A percentile compares a stretch with the other conserved stretches of the same genome.
Conservation (phyloP, 1,140 invertebrate species). For the Penaeus vannamei region DNA sequence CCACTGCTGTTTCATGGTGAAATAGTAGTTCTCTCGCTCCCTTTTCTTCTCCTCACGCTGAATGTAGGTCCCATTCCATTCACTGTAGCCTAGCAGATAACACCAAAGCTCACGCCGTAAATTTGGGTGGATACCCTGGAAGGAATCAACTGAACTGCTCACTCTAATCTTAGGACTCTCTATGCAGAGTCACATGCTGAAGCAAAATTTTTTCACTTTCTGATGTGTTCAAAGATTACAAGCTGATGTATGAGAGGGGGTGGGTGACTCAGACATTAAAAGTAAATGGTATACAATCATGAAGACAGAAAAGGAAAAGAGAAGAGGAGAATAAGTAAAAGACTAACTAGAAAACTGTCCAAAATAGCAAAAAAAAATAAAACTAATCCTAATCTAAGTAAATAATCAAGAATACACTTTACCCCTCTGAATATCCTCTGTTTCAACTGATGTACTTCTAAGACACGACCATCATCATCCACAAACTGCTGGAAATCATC, state of each 20-base stretch:
- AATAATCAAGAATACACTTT: constrained; percentile 70
- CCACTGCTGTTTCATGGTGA: constrained; percentile 97
- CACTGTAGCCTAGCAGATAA: constrained; percentile 90
- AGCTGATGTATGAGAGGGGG: not conserved
- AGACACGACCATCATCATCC: constrained; percentile 67
- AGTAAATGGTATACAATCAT: not conserved
- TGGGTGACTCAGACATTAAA: not conserved
- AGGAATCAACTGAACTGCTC: not conserved
- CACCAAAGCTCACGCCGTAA: constrained; percentile 94
- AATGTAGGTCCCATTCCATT: constrained; percentile 84
- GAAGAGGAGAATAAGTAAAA: not conserved
- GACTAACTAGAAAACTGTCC: not conserved
- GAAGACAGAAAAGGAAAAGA: too few relatives aligned
- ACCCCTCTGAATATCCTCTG: constrained; percentile 87
- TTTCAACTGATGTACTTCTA: constrained; percentile 56
- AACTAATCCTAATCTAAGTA: not conserved
- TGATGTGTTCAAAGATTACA: not conserved
- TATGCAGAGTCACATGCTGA: too few relatives aligned
- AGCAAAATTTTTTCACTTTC: too few relatives aligned
- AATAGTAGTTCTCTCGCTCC: constrained; percentile 89
- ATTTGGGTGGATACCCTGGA: constrained; percentile 79
- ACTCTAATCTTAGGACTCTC: too few relatives aligned
- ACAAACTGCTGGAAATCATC: constrained; percentile 70
- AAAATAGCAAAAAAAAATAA: not conserved
- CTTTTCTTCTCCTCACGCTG: constrained; percentile 81